Evolutionary conservation across 2,888 invertebrate genomes (phyloP), one percentile per base, ranked within the genome.

Genomic region (Nephrotoma flavescens): DNA sequence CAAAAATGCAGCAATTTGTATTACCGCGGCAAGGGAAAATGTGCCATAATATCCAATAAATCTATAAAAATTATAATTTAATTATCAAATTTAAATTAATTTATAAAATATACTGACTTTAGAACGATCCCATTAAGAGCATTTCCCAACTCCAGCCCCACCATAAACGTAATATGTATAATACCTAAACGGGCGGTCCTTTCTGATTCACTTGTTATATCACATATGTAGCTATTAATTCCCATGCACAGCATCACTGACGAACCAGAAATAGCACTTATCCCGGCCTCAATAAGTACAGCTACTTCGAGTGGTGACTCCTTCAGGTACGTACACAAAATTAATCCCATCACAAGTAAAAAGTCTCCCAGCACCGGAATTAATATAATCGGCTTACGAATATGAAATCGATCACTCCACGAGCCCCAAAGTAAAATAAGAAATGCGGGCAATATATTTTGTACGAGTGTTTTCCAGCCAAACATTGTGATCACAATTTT

Each of bases 181-280:
- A 97, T 95, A 41, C 97, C 97, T 89, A 98, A 96, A 88, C 97
- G 92, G 85, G 96, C 92, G 41, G 97, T 97, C 89, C 97, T 94
- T 89, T 95, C 95, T 90, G 96, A 95, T 88, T 96, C 94, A 2
- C 95, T 95, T 3, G 97, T 97, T 19, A 97, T 95, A 90, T 97
- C 97, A 1, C 95, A 96, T 87, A 98, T 95, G 90, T 97, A 97
- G 91, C 96, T 96, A 92, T 97, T 96, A 88, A 97, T 95, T 41
- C 96, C 96, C 96, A 97, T 96, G 89, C 97, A 95, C 96, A 96
- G 96, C 44, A 96, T 96, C 90, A 96, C 96, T 96, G 96, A 96
- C 6, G 96, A 96, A 9, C 96, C 96, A 0, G 96, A 96, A 7
- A 96, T 89, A 0, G 96, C 96, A 4, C 96, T 96, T 91, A 96